Percentiles rank a stretch among this genome's conserved stretches.
phyloP scores from a whole-genome alignment of 2,113 vertebrate genomes.

The Gallinago media region DNA sequence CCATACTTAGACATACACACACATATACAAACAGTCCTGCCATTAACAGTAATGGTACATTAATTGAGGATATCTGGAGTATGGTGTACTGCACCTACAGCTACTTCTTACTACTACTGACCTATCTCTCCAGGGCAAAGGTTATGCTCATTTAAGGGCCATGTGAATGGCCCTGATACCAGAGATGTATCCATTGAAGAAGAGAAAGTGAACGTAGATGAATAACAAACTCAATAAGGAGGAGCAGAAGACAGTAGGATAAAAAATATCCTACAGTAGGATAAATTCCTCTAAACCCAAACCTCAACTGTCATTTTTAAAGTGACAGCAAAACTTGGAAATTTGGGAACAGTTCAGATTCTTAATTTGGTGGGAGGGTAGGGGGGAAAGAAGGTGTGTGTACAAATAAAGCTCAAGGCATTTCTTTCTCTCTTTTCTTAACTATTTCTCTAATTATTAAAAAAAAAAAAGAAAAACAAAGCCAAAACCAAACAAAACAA shows the following conservation, averaged over 20 bases:
- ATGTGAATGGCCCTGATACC: not conserved
- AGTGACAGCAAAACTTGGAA: not conserved
- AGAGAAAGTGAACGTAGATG: not conserved
- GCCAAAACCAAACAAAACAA: too few species aligned
- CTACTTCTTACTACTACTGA: not conserved
- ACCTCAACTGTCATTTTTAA: not conserved
- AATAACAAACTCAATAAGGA: not conserved
- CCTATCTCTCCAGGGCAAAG: not conserved
- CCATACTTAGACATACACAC: not conserved
- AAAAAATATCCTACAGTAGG: too few species aligned
- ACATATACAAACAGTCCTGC: not conserved
- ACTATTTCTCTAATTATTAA: not conserved
- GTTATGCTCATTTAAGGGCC: not conserved
- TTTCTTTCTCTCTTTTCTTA: not conserved
- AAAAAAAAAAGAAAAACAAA: not conserved
- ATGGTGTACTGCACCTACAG: not conserved
- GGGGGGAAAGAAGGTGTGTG: too few species aligned
- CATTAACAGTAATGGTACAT: not conserved
- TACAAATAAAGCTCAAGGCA: not conserved
- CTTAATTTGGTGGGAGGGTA: fast-evolving
- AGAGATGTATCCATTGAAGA: not conserved
- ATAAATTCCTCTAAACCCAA: not conserved
- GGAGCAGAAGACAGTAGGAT: not conserved
- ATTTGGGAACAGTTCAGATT: not conserved
- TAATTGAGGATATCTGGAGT: not conserved